phyloP scores from a whole-genome alignment of 2,888 invertebrate species.

The Lasioglossum lativentre region DNA sequence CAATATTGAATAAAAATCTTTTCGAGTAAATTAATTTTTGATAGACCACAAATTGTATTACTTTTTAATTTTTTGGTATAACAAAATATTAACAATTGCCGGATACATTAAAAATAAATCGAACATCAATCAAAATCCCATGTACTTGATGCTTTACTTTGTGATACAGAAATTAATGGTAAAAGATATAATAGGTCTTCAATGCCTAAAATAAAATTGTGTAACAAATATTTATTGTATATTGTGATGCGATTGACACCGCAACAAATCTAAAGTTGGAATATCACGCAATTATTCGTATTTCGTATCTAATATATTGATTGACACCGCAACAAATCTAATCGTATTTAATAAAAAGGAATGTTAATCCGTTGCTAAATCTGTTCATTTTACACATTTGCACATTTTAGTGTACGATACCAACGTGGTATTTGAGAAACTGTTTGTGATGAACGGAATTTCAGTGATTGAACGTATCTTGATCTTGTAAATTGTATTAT shows the following conservation, averaged over 20 bases:
- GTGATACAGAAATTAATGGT: constrained; percentile 39
- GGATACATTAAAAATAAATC: constrained; percentile 25
- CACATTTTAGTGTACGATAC: not conserved
- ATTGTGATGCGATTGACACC: constrained; percentile 27
- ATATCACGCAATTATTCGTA: not conserved
- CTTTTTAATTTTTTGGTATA: constrained; percentile 22
- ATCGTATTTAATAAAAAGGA: not conserved
- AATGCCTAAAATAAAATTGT: constrained; percentile 54
- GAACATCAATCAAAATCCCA: constrained; percentile 26
- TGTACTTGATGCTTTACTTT: constrained; percentile 14
- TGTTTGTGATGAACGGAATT: not conserved
- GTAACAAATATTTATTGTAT: constrained; percentile 57
- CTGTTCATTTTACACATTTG: not conserved
- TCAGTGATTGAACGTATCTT: too few species aligned
- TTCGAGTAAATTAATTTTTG: constrained; percentile 18
- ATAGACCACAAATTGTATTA: not conserved
- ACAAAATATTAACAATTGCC: constrained; percentile 24
- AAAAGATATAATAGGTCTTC: constrained; percentile 42
- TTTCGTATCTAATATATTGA: too few species aligned
- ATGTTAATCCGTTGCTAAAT: not conserved
- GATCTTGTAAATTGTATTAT: not conserved
- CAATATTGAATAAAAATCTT: constrained; percentile 8
- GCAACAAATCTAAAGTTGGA: not conserved
- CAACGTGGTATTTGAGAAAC: not conserved
- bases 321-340: not conserved